Percentiles rank a stretch among this genome's conserved stretches.
Evolutionary conservation across 2,113 vertebrate species (phyloP).

Genomic region (Catharus minimus): DNA sequence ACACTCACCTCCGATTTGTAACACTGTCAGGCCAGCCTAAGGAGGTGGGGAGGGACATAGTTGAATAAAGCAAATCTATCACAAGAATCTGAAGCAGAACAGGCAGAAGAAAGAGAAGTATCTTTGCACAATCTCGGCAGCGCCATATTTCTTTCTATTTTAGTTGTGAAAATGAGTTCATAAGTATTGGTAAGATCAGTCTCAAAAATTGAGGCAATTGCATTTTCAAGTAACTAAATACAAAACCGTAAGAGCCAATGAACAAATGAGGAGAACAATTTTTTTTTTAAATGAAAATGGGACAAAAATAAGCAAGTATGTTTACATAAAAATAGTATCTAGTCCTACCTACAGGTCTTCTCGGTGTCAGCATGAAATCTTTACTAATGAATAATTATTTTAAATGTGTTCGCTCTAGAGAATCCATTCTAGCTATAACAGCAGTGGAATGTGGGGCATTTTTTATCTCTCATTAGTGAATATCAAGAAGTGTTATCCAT

Average conservation of each 20-base stretch:
- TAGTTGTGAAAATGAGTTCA: neutral
- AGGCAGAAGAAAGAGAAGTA: neutral
- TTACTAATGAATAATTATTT: constrained; percentile 2
- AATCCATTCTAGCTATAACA: neutral
- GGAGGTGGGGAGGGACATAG: neutral
- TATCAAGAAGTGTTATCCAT: constrained; percentile 26
- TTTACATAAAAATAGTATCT: neutral
- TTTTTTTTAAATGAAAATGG: neutral
- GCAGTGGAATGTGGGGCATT: neutral
- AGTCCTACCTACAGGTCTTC: neutral
- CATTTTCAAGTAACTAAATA: neutral
- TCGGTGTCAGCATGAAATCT: neutral
- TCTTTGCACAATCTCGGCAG: neutral
- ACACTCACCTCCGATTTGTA: neutral
- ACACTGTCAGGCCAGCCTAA: neutral
- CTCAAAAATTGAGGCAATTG: neutral
- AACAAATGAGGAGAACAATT: neutral
- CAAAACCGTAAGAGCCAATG: neutral
- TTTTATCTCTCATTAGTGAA: constrained; percentile 18
- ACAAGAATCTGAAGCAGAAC: neutral
- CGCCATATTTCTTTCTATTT: neutral
- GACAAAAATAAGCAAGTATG: neutral
- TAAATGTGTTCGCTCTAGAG: neutral
- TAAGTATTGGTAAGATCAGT: neutral
- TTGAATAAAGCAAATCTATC: neutral